Percentiles rank a stretch among this genome's conserved stretches.
phyloP scores from a whole-genome alignment of 2,797 vertebrate species.

The Micropoecilia bifurca region DNA sequence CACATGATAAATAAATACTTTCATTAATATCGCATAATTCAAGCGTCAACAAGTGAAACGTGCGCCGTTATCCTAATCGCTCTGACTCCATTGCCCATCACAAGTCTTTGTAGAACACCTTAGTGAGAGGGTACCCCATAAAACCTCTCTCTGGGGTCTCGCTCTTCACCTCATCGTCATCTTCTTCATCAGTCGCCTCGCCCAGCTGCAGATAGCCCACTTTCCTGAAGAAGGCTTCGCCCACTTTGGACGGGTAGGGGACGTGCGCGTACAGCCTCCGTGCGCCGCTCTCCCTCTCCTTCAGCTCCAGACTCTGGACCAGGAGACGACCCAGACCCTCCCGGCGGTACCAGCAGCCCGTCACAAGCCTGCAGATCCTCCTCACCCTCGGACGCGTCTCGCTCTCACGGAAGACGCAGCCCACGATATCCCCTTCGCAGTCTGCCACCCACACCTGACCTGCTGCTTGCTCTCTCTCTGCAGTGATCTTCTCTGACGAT shows the following conservation, averaged over 20 bases:
- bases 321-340: slow-evolving; percentile 85
- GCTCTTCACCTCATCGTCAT: slow-evolving; percentile 61
- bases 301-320: slow-evolving; percentile 83
- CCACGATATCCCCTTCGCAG: slow-evolving; percentile 84
- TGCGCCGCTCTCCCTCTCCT: slow-evolving; percentile 77
- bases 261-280: slow-evolving; percentile 80
- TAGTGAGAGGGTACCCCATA: slow-evolving; percentile 85
- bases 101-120: slow-evolving; percentile 89
- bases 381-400: slow-evolving; percentile 52
- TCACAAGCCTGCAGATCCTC: slow-evolving; percentile 84
- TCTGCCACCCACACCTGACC: slow-evolving; percentile 88
- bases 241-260: slow-evolving; percentile 84
- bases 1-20: slow-evolving; percentile 56
- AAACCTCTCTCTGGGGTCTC: slow-evolving; percentile 81
- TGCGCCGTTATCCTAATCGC: slow-evolving; percentile 1
- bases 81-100: slow-evolving; percentile 48
- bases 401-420: slow-evolving; percentile 83
- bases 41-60: slow-evolving; percentile 25
- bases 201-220: slow-evolving; percentile 82
- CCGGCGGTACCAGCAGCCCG: slow-evolving; percentile 87
- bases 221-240: slow-evolving; percentile 85
- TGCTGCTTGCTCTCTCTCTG: slow-evolving; percentile 69
- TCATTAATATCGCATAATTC: slow-evolving; percentile 62
- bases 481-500: slow-evolving; percentile 68
- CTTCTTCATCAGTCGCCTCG: slow-evolving; percentile 69